Conservation (phyloP, 2,113 vertebrate species). For the Ivindomyrus marchei region DNA sequence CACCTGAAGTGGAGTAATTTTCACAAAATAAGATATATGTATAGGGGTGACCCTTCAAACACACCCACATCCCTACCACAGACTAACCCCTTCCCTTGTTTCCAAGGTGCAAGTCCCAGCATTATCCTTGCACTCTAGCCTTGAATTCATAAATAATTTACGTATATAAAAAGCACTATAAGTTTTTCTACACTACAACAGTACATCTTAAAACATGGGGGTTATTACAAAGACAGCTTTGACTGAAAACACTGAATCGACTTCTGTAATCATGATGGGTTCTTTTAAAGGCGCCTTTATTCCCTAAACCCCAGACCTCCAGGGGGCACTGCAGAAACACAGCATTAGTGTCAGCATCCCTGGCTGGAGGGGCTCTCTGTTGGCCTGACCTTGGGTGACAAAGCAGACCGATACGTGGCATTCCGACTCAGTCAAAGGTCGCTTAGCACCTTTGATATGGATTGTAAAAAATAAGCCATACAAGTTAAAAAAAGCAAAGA, state of each 20-base stretch:
- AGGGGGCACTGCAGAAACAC: not conserved
- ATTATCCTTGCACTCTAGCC: not conserved
- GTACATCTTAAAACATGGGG: not conserved
- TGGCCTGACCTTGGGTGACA: constrained; percentile 15
- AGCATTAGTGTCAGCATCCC: not conserved
- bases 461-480: constrained; percentile 46
- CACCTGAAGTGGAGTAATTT: not conserved
- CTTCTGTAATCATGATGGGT: constrained; percentile 6
- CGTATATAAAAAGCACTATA: not conserved
- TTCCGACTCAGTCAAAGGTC: constrained; percentile 49
- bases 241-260: not conserved
- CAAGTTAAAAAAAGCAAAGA: constrained; percentile 53
- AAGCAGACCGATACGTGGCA: not conserved
- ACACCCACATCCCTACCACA: not conserved
- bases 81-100: not conserved
- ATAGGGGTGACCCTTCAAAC: not conserved
- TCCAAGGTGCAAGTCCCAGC: not conserved
- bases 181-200: constrained; percentile 12
- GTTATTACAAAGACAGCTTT: not conserved
- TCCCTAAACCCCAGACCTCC: not conserved
- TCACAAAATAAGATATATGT: not conserved
- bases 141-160: not conserved
- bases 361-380: not conserved
- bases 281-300: constrained; percentile 8
- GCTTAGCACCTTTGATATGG: constrained; percentile 53